Base-by-base conservation (phyloP, 2,888 invertebrate species). In the Caenorhabditis japonica region DNA sequence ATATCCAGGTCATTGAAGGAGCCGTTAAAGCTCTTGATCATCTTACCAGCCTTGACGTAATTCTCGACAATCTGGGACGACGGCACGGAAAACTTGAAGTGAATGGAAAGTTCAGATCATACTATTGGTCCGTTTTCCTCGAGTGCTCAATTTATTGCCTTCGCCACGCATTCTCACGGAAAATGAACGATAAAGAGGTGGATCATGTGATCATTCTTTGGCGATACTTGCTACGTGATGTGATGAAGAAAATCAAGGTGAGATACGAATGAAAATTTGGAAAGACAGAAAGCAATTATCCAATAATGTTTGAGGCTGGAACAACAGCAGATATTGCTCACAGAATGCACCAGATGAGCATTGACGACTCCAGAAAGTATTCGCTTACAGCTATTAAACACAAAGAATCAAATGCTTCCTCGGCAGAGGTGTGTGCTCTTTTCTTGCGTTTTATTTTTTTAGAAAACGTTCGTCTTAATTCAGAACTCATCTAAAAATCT, bases 11-110 rank as follows among this genome's bases (percentile, higher is more conserved):
- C 8, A 75, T 84, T 17, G 83, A 84, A 76, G 78, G 81, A 58
- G 82, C 79, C 4, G 79, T 83, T 0, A 71, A 76, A 33, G 47
- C 75, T 3, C 58, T 84, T 8, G 84, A 84, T 36, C 69, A 80
- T 49, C 75, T 83, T 5, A 53, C 75, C 7, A 52, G 79, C 12
- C 59, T 83, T 21, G 78, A 84, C 60, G 69, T 75, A 10, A 82
- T 84, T 58, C 59, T 84, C 38, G 83, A 84, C 58, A 84, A 84
- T 69, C 62, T 84, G 30, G 84, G 84, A 25, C 58, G 83, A 47
- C 46, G 83, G 44, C 84, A 84, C 56, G 84, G 84, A 30, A 83
- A 82, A 76, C 61, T 84, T n/a, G 84, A 84, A 47, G 76, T 81
- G 4, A 73, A 75, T 39, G 78, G 78, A 33, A 78, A 78, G 39